Conservation (phyloP, 2,113 vertebrate species). For the Illadopsis cleaveri region DNA sequence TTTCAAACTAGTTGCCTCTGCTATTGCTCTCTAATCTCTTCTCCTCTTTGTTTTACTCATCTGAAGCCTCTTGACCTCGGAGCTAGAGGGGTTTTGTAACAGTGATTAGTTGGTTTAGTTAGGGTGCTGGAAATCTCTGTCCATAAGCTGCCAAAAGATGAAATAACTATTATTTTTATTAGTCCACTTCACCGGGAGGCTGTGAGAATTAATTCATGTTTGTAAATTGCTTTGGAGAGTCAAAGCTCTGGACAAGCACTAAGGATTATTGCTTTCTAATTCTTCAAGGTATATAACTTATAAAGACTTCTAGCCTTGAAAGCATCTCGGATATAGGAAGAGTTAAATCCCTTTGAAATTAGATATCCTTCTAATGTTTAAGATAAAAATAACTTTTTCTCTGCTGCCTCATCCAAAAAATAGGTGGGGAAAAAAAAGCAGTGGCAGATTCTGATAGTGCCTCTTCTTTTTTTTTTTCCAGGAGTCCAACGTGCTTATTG, state of each 20-base stretch:
- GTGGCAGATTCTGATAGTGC: constrained; percentile 25
- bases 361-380: background rate
- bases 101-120: constrained; percentile 5
- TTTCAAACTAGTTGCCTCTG: background rate
- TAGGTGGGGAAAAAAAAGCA: background rate
- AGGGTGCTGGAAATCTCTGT: background rate
- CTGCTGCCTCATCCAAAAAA: background rate
- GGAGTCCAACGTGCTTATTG: constrained; percentile 98
- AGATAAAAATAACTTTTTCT: background rate
- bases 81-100: background rate
- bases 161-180: constrained; percentile 22
- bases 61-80: background rate
- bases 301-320: background rate
- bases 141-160: background rate
- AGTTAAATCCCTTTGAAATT: constrained; percentile 18
- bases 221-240: constrained; percentile 50
- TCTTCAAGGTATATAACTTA: constrained; percentile 24
- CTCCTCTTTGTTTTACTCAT: background rate
- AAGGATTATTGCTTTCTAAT: constrained; percentile 35
- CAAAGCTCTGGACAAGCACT: background rate
- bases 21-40: background rate
- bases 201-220: constrained; percentile 34
- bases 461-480: constrained; percentile 72
- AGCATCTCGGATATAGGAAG: background rate
- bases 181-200: background rate